Conservation (phyloP, 2,797 vertebrate species). For the Hypotaenidia philippensis region DNA sequence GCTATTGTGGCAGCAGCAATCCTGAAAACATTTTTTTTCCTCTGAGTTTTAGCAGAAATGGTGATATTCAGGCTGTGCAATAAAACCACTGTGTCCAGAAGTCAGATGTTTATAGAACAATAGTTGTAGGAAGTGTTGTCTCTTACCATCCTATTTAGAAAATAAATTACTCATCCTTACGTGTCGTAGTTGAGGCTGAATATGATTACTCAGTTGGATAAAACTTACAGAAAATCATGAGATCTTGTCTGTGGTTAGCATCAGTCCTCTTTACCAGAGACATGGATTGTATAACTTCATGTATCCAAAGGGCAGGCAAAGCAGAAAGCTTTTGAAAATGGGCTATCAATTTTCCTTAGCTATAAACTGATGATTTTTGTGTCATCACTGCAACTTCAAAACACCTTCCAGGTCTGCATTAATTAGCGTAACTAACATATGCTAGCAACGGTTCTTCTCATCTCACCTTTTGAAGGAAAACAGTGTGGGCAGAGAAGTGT, state of each 20-base stretch:
- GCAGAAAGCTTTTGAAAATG: background rate
- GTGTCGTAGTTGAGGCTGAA: background rate
- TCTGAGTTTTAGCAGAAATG: background rate
- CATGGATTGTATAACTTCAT: background rate
- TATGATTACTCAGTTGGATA: background rate
- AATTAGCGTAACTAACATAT: slow-evolving; percentile 22
- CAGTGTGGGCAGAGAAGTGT: slow-evolving; percentile 1
- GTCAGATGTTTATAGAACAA: background rate
- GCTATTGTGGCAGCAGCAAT: background rate
- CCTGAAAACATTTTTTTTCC: background rate
- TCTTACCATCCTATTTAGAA: background rate
- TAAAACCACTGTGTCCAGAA: background rate
- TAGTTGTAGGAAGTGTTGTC: background rate
- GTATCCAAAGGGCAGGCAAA: background rate
- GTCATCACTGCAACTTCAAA: background rate
- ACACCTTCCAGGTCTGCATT: slow-evolving; percentile 9
- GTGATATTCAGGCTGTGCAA: background rate
- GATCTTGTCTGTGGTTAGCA: background rate
- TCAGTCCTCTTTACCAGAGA: background rate
- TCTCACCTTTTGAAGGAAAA: slow-evolving; percentile 50
- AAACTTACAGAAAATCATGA: background rate
- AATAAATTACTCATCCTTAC: background rate
- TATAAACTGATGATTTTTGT: background rate
- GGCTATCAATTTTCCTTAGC: background rate
- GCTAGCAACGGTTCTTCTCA: background rate